Base-by-base conservation (phyloP, 1,140 invertebrate species). In the Branchinecta lindahli region DNA sequence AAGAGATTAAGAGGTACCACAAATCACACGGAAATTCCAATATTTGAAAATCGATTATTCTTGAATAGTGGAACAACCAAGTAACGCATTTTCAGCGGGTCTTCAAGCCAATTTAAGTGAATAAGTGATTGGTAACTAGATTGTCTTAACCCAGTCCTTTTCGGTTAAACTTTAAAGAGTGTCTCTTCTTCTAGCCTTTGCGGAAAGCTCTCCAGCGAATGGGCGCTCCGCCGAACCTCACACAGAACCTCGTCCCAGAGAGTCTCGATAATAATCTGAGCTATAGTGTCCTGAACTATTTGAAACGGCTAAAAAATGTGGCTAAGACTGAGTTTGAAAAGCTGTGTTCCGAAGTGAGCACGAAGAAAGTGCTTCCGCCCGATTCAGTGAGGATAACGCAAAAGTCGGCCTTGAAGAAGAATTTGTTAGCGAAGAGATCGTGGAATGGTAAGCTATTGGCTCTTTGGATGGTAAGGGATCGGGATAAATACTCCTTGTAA, bases 291-390 rank as follows among this genome's bases (percentile, higher is more conserved):
- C 84, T 95, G 71, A 96, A 92, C 79, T 95, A 97, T 77, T 81
- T 98, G 73, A 98, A 96, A 79, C 87, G 92, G 77, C 82, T 97
- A 72, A 98, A 98, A 82, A 95, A 95, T 78, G 87, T 93, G 79
- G 95, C 94, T 15, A 97, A 96, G 80, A 83, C 89, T 68, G 94
- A 98, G 78, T 96, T 94, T 79, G 94, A 98, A 77, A 86, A 91
- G 77, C 82, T 97, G 15, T 97, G 86, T 77, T 84, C 82, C 76
- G 81, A 86, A 75, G 87, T 90, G 6, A 87, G 86, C 78, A 84
- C 73, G 80, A 85, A 77, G 77, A 82, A 72, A 78, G 82, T 74
- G 77, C 76, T 74, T 7, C 79, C 83, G 46, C 80, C 83, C 15
- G 88, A 90, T 75, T 87, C 85, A 72, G 85, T 92, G 33, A 81